Conservation (phyloP, 2,113 vertebrate genomes). For the Pterocles burchelli region DNA sequence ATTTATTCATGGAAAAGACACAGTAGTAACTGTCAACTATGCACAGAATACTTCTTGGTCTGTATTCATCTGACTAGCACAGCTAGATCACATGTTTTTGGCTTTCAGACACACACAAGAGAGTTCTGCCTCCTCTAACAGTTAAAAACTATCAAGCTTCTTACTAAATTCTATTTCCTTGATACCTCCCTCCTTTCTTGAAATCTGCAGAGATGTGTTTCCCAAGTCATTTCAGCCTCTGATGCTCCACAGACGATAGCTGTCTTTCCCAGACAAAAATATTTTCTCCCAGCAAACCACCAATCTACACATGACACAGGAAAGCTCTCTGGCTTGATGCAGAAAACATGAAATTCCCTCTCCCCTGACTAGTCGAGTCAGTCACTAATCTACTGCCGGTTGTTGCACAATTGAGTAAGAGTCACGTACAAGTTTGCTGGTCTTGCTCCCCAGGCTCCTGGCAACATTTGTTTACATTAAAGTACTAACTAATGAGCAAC, state of each 20-base stretch:
- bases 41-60: neutral
- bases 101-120: neutral
- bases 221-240: neutral
- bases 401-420: neutral
- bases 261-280: neutral
- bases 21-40: neutral
- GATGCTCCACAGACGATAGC: neutral
- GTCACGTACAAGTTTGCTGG: neutral
- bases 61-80: neutral
- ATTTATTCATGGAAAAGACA: neutral
- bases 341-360: neutral
- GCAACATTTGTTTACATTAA: neutral
- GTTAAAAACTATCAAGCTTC: neutral
- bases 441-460: neutral
- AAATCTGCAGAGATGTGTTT: neutral
- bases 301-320: neutral
- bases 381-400: neutral
- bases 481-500: neutral
- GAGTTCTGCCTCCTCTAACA: neutral
- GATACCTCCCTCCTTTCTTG: neutral
- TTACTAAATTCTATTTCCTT: neutral
- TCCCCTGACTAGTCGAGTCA: neutral
- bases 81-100: neutral
- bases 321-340: neutral
- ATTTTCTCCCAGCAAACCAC: neutral